These are phyloP conservation scores for Naja naja DNA, from an alignment of 2,113 vertebrate species.

Conservation along the genomic window DNA sequence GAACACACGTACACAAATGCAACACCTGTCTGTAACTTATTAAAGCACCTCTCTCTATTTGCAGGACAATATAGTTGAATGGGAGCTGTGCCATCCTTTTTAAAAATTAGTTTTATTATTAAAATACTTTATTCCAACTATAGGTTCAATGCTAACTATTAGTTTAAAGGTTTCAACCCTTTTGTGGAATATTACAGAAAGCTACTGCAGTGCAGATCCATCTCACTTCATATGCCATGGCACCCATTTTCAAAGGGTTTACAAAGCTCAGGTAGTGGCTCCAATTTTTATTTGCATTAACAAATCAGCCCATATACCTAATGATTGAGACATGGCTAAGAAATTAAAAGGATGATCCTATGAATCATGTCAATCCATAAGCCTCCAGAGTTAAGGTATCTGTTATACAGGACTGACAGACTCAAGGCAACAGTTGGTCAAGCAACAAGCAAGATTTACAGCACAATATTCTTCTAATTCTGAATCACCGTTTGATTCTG, in stretches of 20 bases:
- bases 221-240: background rate
- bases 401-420: background rate
- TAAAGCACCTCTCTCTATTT: background rate
- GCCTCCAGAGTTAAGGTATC: background rate
- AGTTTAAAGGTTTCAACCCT: background rate
- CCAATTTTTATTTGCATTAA: background rate
- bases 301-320: background rate
- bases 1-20: background rate
- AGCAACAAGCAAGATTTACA: background rate
- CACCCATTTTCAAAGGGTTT: background rate
- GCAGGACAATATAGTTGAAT: background rate
- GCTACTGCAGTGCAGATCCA: background rate
- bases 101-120: background rate
- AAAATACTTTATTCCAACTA: background rate
- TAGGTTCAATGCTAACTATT: background rate
- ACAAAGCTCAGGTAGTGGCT: background rate
- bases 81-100: background rate
- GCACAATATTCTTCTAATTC: background rate
- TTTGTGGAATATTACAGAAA: background rate
- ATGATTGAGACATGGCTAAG: background rate
- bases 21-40: background rate
- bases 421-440: background rate
- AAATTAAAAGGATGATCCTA: background rate
- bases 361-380: background rate
- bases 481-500: background rate